Evolutionary conservation across 2,797 vertebrate species (phyloP), one percentile per base, ranked within the genome.

Genomic region (Zonotrichia albicollis): DNA sequence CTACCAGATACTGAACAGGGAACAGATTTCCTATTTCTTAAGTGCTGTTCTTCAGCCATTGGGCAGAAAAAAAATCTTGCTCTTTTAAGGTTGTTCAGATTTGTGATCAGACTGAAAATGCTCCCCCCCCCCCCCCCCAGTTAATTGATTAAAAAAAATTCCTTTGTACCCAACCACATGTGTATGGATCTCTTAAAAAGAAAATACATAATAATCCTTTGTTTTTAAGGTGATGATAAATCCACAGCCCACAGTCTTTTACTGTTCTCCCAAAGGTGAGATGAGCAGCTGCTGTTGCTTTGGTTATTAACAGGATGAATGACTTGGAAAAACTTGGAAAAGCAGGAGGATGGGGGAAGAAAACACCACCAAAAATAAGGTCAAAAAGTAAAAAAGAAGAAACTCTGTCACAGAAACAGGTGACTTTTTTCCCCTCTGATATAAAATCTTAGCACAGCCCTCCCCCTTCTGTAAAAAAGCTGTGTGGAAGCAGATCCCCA

Each of bases 51-150:
- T 82, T 27, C 16, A 75, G 8, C 18, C 6, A 1, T 25, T 21
- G 27, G 19, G 3, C 16, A 55, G 3, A 16, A 51, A 75, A 58
- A 55, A 58, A 30, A 5, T 15, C 2, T 43, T 5, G 0, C 4
- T 62, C 7, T 64, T 68, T 66, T 20, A 80, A 74, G 61, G 43
- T 50, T 15, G 25, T 29, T 84, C 51, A 57, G 27, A 34, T 74
- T 78, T 51, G 25, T 54, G 36, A 51, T 11, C 43, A 85, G 30
- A 40, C 6, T 68, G 46, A 76, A 93, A 87, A 83, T 29, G 10
- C 15, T 27, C 19, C 43, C 15, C 19, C 42, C 18, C 27, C 19
- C 43, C 15, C 19, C 42, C 18, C 9, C 18, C 20, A 46, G 13
- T 42, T 62, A 71, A 45, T 1, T 53, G 14, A 51, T 27, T 7